Base-by-base conservation (phyloP, 2,113 vertebrate genomes). In the Poicephalus gulielmi region DNA sequence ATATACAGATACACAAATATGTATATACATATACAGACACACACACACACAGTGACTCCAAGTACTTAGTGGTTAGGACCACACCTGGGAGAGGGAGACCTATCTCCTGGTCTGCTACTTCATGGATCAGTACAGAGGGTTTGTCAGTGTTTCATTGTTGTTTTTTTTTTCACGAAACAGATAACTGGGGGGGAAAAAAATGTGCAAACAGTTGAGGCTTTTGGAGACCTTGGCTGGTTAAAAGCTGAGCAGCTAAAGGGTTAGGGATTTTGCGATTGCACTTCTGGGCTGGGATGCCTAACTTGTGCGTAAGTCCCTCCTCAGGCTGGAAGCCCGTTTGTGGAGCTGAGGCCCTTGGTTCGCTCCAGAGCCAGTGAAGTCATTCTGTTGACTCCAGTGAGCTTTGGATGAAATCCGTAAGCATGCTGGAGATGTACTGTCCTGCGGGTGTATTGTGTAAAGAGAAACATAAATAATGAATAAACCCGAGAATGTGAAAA, bases 251-350 rank as follows among this genome's bases (percentile, higher is more conserved):
- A 94, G 75, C 74, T 94, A 94, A 96, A 95, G 94, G 94, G 94
- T 96, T 96, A 95, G 94, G 90, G 94, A 95, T 95, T 96, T 95
- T 86, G 83, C 0, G 74, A 70, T 0, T 83, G 81, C 86, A 41
- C 52, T 92, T 91, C 78, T 97, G 94, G 94, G 78, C 92, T 91
- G 94, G 87, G 91, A 95, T 96, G 95, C 93, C 93, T 96, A 12
- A 96, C 93, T 92, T 68, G 83, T 95, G 89, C 49, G 66, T 95
- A 95, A 94, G 95, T 95, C 82, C 70, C 78, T 95, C 52, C 71
- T 95, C 91, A 96, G 93, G 92, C 95, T 97, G 87, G 93, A 83
- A 96, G 91, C 84, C 67, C 2, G 6, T 84, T 80, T 60, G 87
- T 0, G 3, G 87, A 95, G 78, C 92, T 90, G 94, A 90, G 92